These are phyloP conservation scores for Cuniculus paca DNA, from an alignment of 2,797 vertebrate genomes.

Conservation along the genomic window DNA sequence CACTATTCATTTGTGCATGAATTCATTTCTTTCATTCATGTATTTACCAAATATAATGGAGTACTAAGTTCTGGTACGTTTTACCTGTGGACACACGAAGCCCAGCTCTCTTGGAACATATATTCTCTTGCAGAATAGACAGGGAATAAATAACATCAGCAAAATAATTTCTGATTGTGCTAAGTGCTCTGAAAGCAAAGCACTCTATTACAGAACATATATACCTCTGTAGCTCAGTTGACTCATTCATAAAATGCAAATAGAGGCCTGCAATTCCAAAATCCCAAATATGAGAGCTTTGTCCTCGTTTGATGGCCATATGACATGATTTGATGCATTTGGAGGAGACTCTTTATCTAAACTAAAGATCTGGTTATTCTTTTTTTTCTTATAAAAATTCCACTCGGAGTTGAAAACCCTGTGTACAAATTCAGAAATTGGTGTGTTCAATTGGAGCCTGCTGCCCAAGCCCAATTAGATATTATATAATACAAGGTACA, in stretches of 20 bases:
- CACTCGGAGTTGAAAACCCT: background rate
- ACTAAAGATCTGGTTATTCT: background rate
- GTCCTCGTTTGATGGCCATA: background rate
- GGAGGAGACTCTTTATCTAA: background rate
- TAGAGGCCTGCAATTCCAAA: background rate
- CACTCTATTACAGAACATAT: background rate
- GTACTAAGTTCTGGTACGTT: background rate
- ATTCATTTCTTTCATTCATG: background rate
- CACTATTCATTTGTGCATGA: background rate
- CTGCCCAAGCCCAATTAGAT: background rate
- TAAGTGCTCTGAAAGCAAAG: constrained; percentile 35
- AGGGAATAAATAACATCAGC: background rate
- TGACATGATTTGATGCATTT: background rate
- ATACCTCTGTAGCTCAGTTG: background rate
- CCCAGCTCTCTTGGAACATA: background rate
- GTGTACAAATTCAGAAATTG: background rate
- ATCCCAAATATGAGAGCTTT: constrained; percentile 24
- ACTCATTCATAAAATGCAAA: constrained; percentile 9
- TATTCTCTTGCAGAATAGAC: background rate
- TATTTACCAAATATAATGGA: background rate
- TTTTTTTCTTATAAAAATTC: background rate
- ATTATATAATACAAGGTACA: background rate
- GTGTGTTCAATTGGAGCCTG: background rate
- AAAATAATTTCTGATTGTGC: background rate
- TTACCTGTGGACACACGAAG: background rate